Base-by-base conservation (phyloP, 2,797 vertebrate genomes). In the Mionectes olivaceus region DNA sequence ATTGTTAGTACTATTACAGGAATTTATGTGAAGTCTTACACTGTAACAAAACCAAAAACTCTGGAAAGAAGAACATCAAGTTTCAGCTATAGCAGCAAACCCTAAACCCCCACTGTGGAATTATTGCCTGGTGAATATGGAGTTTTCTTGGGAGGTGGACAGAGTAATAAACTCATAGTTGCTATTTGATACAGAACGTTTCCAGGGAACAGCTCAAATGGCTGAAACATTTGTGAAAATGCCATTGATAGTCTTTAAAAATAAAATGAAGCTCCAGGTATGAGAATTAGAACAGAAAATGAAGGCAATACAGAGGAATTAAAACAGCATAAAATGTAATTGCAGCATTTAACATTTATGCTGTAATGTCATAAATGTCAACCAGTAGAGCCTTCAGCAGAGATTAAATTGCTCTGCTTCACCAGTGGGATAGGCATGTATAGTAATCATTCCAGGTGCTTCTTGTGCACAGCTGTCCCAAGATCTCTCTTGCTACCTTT, bases 281-380 rank as follows among this genome's bases (percentile, higher is more conserved):
- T 0, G 32, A 89, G 83, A 88, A 52, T 88, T 79, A 76, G 59
- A 90, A 64, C 41, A 82, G 59, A 75, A 60, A 76, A 73, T 32
- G 56, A 75, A 93, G 87, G 81, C 83, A 77, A 53, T 77, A 19
- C 18, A 50, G 19, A 68, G 41, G 68, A 70, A 64, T 70, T 90
- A 64, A 84, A 94, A 64, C 49, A 75, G 78, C 0, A 0, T 89
- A 90, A 95, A 94, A 95, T 60, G 68, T 94, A 94, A 97, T 95
- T 93, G 91, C 71, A 61, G 73, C 67, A 77, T 91, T 96, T 97
- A 96, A 67, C 78, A 56, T 90, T 97, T 92, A 60, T 55, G 37
- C 64, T 63, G 55, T 53, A 83, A 75, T 60, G 70, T 71, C 41
- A 43, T 95, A 93, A 95, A 92, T 24, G 5, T 84, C 85, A 95